These are phyloP conservation scores for Sialia sialis DNA, from an alignment of 2,113 vertebrate genomes.

Conservation along the genomic window DNA sequence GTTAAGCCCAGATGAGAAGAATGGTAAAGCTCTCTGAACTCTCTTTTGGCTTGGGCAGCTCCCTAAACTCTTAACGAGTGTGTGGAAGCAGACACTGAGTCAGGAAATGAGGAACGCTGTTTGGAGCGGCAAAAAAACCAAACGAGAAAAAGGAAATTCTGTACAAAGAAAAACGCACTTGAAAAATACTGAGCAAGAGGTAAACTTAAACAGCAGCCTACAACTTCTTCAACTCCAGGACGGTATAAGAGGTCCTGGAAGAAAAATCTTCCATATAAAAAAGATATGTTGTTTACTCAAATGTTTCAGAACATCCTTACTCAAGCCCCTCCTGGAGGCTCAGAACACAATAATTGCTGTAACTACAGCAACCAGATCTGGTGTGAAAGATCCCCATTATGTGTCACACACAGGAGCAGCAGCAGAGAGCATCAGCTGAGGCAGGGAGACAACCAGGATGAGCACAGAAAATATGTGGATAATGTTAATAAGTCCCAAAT, in stretches of 20 bases:
- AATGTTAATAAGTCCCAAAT: constrained; percentile 33
- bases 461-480: not conserved
- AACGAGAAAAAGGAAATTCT: not conserved
- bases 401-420: not conserved
- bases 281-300: not conserved
- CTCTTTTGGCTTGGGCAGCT: not conserved
- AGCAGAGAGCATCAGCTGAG: constrained; percentile 2
- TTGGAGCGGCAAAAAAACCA: not conserved
- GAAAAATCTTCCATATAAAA: not conserved
- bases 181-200: not conserved
- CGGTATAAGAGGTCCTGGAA: not conserved
- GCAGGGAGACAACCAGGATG: not conserved
- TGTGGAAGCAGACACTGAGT: not conserved
- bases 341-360: constrained; percentile 50
- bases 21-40: not conserved
- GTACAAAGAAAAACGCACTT: not conserved
- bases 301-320: constrained; percentile 3
- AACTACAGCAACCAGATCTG: constrained; percentile 46
- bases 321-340: not conserved
- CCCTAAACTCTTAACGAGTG: not conserved
- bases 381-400: constrained; percentile 23
- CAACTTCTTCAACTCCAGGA: not conserved
- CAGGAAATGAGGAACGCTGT: not conserved
- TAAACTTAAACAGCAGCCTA: not conserved
- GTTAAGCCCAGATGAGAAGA: not conserved